Evolutionary conservation across 2,797 vertebrate species (phyloP).

Genomic region (Pelodytes ibericus): DNA sequence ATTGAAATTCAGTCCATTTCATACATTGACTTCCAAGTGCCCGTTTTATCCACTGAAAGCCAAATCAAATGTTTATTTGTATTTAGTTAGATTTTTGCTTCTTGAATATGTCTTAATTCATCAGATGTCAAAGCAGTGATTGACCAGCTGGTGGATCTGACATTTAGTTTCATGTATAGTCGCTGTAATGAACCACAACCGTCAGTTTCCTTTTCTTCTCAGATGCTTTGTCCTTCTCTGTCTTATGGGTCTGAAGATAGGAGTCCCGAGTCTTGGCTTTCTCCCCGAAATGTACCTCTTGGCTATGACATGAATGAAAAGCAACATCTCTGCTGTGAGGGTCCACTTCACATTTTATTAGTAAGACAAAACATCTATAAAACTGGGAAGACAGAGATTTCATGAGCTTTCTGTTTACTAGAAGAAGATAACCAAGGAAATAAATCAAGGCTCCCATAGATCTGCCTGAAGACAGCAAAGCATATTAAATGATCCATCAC

Average conservation of each 20-base stretch:
- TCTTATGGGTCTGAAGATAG: not conserved
- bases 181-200: slow-evolving; percentile 28
- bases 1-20: slow-evolving; percentile 4
- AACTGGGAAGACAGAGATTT: slow-evolving; percentile 60
- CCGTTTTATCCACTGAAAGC: not conserved
- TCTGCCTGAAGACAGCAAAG: no score
- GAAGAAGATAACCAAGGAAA: no score
- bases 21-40: not conserved
- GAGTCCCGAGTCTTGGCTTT: slow-evolving; percentile 4
- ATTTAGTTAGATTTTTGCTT: not conserved
- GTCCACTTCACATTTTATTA: slow-evolving; percentile 67
- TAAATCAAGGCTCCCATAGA: no score
- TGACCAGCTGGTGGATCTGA: not conserved
- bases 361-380: slow-evolving; percentile 67
- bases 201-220: slow-evolving; percentile 17
- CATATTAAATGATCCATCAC: no score
- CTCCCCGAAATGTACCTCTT: not conserved
- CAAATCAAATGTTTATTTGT: not conserved
- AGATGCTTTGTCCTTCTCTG: not conserved
- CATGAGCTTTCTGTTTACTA: no score
- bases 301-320: slow-evolving; percentile 25
- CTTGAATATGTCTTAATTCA: slow-evolving; percentile 2
- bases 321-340: slow-evolving; percentile 52
- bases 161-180: slow-evolving; percentile 13
- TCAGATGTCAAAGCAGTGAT: not conserved